phyloP scores from a whole-genome alignment of 2,113 vertebrate species.

The Labrus mixtus region DNA sequence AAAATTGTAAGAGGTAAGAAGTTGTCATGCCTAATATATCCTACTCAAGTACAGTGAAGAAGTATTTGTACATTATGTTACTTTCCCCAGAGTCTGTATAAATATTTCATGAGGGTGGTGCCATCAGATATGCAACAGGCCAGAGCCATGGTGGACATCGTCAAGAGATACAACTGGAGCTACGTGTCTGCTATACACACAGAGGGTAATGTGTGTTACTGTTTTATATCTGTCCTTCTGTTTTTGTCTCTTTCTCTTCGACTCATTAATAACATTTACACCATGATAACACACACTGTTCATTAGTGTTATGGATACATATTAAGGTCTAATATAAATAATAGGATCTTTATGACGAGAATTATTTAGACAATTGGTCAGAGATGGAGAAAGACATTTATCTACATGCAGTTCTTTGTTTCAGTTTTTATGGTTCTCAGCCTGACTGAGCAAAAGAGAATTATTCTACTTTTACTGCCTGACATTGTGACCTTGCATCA shows the following conservation, averaged over 20 bases:
- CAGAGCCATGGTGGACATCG: conserved; percentile 98
- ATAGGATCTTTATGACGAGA: no score
- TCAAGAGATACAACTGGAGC: conserved; percentile 98
- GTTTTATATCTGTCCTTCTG: neutral
- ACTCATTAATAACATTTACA: neutral
- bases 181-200: conserved; percentile 99
- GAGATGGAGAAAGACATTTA: neutral
- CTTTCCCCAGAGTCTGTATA: conserved; percentile 87
- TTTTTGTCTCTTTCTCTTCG: neutral
- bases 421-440: neutral
- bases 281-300: neutral
- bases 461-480: neutral
- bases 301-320: no score
- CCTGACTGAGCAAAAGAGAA: neutral
- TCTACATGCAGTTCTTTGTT: neutral
- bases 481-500: neutral
- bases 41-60: no score
- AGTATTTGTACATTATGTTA: neutral
- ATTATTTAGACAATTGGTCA: neutral
- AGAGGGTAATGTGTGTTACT: conserved; percentile 85
- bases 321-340: no score
- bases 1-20: no score
- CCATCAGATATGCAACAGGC: conserved; percentile 98
- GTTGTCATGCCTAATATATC: no score
- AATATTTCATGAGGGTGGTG: conserved; percentile 99